Percentiles rank a stretch among this genome's conserved stretches.
These are phyloP conservation scores for Synanthedon tipuliformis DNA, from an alignment of 2,888 invertebrate species.

Conservation along the genomic window DNA sequence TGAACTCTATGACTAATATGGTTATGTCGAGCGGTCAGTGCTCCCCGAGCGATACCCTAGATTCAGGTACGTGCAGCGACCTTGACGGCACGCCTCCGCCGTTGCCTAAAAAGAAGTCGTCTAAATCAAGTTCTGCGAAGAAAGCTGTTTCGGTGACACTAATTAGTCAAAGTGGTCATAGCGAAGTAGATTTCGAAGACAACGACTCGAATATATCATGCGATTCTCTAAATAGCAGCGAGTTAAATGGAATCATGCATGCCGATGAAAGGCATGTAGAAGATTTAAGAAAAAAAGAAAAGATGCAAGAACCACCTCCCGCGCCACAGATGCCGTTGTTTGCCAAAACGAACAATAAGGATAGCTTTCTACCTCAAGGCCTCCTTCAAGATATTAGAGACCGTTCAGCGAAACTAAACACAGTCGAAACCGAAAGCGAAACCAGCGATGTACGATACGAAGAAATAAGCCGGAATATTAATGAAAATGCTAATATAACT, in stretches of 20 bases:
- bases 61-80: slow-evolving; percentile 88
- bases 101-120: slow-evolving; percentile 75
- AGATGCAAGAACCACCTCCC: slow-evolving; percentile 40
- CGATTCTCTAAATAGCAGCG: slow-evolving; percentile 83
- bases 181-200: slow-evolving; percentile 77
- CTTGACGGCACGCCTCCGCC: slow-evolving; percentile 80
- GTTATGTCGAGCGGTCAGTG: slow-evolving; percentile 85
- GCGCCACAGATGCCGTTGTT: slow-evolving; percentile 42
- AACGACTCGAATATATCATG: slow-evolving; percentile 84
- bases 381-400: slow-evolving; percentile 78
- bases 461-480: slow-evolving; percentile 56
- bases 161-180: slow-evolving; percentile 70
- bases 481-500: slow-evolving; percentile 55
- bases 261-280: slow-evolving; percentile 60
- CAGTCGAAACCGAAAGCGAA: slow-evolving; percentile 56
- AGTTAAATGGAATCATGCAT: slow-evolving; percentile 68
- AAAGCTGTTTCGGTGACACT: slow-evolving; percentile 68
- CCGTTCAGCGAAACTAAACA: slow-evolving; percentile 67
- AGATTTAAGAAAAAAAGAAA: slow-evolving; percentile 50
- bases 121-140: slow-evolving; percentile 58
- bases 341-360: slow-evolving; percentile 44
- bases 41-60: slow-evolving; percentile 84
- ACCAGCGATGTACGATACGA: slow-evolving; percentile 28
- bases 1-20: slow-evolving; percentile 61
- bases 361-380: slow-evolving; percentile 73